Conservation (phyloP, 2,797 vertebrate species). For the Oreortyx pictus region DNA sequence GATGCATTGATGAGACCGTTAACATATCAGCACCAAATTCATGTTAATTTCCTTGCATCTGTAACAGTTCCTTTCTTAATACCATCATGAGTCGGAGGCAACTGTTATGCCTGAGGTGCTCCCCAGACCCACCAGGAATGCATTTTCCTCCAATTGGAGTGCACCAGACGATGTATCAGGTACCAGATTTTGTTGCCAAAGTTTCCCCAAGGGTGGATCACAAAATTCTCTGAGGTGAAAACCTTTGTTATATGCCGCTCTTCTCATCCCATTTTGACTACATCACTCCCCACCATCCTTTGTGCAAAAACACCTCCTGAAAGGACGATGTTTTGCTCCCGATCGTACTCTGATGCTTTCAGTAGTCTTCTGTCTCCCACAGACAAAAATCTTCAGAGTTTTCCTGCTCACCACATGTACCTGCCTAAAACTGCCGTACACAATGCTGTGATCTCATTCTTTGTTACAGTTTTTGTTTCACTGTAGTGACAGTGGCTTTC, state of each 20-base stretch:
- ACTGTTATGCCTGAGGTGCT: background rate
- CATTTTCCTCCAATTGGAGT: background rate
- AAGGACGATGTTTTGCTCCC: constrained; percentile 21
- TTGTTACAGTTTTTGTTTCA: constrained; percentile 24
- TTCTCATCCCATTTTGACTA: constrained; percentile 3
- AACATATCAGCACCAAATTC: background rate
- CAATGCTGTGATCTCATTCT: accelerated
- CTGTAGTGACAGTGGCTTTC: constrained; percentile 14
- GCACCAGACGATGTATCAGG: constrained; percentile 15
- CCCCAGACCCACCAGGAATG: background rate
- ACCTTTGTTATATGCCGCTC: background rate
- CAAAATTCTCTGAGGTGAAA: background rate
- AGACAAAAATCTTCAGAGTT: background rate
- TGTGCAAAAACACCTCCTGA: background rate
- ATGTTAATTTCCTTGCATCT: background rate
- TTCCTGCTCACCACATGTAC: background rate
- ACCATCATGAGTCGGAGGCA: background rate
- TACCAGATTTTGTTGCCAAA: constrained; percentile 20
- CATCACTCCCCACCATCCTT: background rate
- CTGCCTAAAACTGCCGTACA: constrained; percentile 11
- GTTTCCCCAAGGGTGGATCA: constrained; percentile 13
- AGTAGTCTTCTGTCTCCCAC: background rate
- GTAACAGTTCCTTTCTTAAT: background rate
- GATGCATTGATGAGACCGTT: background rate
- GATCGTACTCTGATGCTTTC: background rate